Percentiles rank a stretch among this genome's conserved stretches.
These are phyloP conservation scores for Volucella bombylans DNA, from an alignment of 2,888 invertebrate genomes.

Conservation along the genomic window DNA sequence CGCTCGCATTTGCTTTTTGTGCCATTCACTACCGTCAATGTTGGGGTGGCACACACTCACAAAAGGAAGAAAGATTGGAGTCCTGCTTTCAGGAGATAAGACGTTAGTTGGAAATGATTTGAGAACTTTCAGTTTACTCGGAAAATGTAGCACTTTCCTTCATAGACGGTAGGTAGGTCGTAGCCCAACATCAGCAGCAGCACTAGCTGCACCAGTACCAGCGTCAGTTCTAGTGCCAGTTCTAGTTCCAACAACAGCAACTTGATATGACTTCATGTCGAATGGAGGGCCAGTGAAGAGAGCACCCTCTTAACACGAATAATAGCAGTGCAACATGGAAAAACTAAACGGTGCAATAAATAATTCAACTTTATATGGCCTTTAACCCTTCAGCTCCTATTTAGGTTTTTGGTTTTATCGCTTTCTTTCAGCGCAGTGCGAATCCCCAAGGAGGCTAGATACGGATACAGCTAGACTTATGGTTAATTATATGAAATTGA, in stretches of 20 bases:
- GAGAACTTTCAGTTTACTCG: constrained; percentile 68
- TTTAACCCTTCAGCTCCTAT: constrained; percentile 70
- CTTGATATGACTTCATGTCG: constrained; percentile 63
- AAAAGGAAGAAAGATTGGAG: constrained; percentile 60
- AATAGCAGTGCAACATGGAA: constrained; percentile 70
- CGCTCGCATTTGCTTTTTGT: constrained; percentile 40
- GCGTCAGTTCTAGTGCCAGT: too few relatives aligned
- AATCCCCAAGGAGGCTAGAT: constrained; percentile 39
- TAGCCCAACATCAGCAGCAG: too few relatives aligned
- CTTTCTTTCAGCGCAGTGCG: constrained; percentile 30
- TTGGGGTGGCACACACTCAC: constrained; percentile 30
- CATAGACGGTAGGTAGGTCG: constrained; percentile 11
- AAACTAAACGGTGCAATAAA: constrained; percentile 73
- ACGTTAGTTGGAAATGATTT: constrained; percentile 72
- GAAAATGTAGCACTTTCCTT: constrained; percentile 54
- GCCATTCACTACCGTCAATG: constrained; percentile 40
- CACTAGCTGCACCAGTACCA: too few relatives aligned
- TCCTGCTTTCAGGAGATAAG: constrained; percentile 71
- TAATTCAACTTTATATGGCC: constrained; percentile 72
- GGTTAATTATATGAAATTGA: constrained; percentile 72
- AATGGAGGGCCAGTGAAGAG: constrained; percentile 38
- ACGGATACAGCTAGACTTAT: constrained; percentile 48
- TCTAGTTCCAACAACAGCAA: constrained; percentile 10
- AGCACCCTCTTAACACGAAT: constrained; percentile 58
- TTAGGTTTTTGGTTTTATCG: constrained; percentile 66